A percentile compares a stretch with the other conserved stretches of the same genome.
Conservation (phyloP, 2,113 vertebrate genomes). For the Halcyon senegalensis region DNA sequence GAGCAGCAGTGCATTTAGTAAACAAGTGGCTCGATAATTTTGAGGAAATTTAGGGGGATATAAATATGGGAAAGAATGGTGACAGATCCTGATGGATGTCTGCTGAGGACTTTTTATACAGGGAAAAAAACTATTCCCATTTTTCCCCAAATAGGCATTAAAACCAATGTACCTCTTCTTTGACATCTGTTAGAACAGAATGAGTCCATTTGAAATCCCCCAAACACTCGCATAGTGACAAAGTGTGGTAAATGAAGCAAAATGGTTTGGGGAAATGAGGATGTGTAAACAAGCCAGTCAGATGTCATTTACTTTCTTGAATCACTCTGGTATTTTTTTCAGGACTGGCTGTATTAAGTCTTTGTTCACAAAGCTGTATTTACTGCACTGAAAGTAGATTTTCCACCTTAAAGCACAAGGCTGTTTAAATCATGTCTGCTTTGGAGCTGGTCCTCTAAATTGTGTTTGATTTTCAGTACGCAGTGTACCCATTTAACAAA, state of each 20-base stretch:
- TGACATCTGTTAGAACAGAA: slow-evolving; percentile 80
- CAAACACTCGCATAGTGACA: slow-evolving; percentile 62
- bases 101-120: slow-evolving; percentile 38
- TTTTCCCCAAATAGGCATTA: slow-evolving; percentile 73
- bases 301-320: slow-evolving; percentile 64
- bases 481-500: background rate
- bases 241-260: slow-evolving; percentile 76
- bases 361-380: background rate
- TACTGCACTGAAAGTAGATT: background rate
- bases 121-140: slow-evolving; percentile 47
- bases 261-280: slow-evolving; percentile 71
- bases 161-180: slow-evolving; percentile 81
- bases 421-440: background rate
- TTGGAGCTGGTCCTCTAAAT: background rate
- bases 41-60: slow-evolving; percentile 55
- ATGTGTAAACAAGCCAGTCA: slow-evolving; percentile 74
- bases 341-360: background rate
- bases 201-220: slow-evolving; percentile 75
- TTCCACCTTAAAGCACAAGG: background rate
- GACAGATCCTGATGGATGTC: slow-evolving; percentile 19
- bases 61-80: slow-evolving; percentile 37
- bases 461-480: background rate
- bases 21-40: slow-evolving; percentile 39
- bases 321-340: slow-evolving; percentile 39
- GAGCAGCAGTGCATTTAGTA: slow-evolving; percentile 16